phyloP scores from a whole-genome alignment of 2,113 vertebrate species.

The Phylloscopus trochiloides region DNA sequence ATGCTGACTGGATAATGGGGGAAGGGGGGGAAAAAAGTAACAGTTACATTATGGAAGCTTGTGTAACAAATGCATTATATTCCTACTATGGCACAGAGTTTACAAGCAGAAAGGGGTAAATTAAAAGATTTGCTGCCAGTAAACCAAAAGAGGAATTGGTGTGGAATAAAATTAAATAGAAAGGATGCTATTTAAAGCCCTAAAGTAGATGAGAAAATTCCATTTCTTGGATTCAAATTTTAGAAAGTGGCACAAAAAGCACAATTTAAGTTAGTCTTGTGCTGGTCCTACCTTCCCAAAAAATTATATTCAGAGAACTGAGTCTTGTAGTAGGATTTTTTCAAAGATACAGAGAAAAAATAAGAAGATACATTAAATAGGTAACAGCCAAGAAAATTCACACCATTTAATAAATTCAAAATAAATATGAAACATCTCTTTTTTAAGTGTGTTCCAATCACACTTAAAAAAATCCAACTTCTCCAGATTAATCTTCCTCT shows the following conservation, averaged over 20 bases:
- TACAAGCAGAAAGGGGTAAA: neutral
- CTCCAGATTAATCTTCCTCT: neutral
- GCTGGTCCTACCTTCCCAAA: neutral
- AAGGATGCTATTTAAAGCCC: neutral
- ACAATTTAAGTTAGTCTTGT: neutral
- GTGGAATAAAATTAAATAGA: neutral
- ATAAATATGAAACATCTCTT: neutral
- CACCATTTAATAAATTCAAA: neutral
- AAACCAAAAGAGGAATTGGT: neutral
- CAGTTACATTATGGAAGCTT: neutral
- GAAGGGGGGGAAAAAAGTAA: neutral
- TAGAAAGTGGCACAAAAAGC: neutral
- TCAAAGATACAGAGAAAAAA: neutral
- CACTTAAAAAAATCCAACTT: neutral
- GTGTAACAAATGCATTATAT: neutral
- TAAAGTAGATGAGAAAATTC: neutral
- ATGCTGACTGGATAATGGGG: conserved; percentile 79
- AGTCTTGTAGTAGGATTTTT: neutral
- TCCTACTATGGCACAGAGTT: neutral
- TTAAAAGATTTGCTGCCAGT: neutral
- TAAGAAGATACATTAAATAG: neutral
- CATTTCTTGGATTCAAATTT: neutral
- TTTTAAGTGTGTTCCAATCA: neutral
- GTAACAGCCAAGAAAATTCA: neutral
- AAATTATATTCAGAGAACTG: neutral